These are phyloP conservation scores for Ictalurus furcatus DNA, from an alignment of 2,113 vertebrate species.

Conservation along the genomic window DNA sequence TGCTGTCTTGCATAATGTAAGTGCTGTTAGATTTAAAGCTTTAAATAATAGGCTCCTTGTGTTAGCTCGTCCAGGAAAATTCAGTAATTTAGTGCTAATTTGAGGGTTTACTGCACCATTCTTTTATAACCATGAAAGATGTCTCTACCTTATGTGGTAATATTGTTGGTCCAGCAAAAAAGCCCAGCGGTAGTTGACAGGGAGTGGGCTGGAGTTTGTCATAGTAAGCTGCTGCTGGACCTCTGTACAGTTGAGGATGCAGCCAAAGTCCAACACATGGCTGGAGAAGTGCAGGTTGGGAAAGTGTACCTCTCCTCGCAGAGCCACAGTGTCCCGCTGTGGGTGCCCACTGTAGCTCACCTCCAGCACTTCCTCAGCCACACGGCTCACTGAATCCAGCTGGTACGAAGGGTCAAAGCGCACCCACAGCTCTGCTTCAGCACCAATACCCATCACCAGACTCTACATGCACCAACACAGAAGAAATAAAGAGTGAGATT, in stretches of 20 bases:
- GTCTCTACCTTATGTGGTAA: constrained; percentile 70
- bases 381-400: constrained; percentile 61
- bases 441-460: constrained; percentile 66
- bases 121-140: not conserved
- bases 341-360: constrained; percentile 78
- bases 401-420: constrained; percentile 77
- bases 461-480: constrained; percentile 64
- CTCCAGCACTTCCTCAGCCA: constrained; percentile 71
- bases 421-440: constrained; percentile 71
- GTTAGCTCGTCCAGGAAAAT: not conserved
- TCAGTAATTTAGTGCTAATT: not conserved
- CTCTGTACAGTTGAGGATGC: constrained; percentile 78
- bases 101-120: not conserved
- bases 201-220: constrained; percentile 79
- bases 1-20: not conserved
- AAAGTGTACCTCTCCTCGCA: constrained; percentile 78
- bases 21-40: not conserved
- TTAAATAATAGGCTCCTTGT: not conserved
- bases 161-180: constrained; percentile 63
- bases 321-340: constrained; percentile 67
- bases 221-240: constrained; percentile 65
- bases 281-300: constrained; percentile 81
- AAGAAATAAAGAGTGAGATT: not conserved
- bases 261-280: constrained; percentile 81
- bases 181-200: constrained; percentile 79